Conservation (phyloP, 2,113 vertebrate species). For the Hippocampus guttulatus region DNA sequence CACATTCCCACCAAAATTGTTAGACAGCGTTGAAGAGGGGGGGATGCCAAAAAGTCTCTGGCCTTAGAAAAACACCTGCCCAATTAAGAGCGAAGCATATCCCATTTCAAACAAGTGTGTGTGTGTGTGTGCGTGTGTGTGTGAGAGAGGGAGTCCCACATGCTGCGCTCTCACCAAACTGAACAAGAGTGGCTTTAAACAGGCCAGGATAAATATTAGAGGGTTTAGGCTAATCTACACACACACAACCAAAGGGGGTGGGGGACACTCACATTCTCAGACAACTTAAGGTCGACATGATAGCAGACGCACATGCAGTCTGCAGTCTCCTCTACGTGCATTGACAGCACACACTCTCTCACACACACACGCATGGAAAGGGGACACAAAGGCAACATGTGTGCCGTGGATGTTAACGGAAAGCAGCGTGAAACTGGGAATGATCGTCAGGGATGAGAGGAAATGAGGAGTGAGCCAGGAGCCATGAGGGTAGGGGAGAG, state of each 20-base stretch:
- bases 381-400: constrained; percentile 22
- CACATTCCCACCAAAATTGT: constrained; percentile 52
- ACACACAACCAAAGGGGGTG: constrained; percentile 28
- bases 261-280: constrained; percentile 57
- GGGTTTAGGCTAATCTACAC: constrained; percentile 68
- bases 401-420: constrained; percentile 41
- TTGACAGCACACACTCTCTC: constrained; percentile 14
- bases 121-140: constrained; percentile 23
- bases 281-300: constrained; percentile 61
- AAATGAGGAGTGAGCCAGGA: constrained; percentile 25
- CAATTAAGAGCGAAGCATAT: constrained; percentile 64
- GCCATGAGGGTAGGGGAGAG: background rate
- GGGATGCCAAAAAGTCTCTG: constrained; percentile 15
- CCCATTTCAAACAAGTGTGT: constrained; percentile 64
- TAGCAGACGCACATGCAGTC: constrained; percentile 41
- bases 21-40: constrained; percentile 34
- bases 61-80: constrained; percentile 69
- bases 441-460: constrained; percentile 37
- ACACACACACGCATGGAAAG: constrained; percentile 26
- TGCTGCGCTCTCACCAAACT: constrained; percentile 58
- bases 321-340: no score
- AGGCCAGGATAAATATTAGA: constrained; percentile 72
- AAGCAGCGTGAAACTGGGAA: constrained; percentile 50
- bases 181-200: constrained; percentile 73
- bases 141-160: constrained; percentile 28